A percentile compares a stretch with the other conserved stretches of the same genome.
phyloP scores from a whole-genome alignment of 2,888 invertebrate species.

The Leptodirus hochenwartii region DNA sequence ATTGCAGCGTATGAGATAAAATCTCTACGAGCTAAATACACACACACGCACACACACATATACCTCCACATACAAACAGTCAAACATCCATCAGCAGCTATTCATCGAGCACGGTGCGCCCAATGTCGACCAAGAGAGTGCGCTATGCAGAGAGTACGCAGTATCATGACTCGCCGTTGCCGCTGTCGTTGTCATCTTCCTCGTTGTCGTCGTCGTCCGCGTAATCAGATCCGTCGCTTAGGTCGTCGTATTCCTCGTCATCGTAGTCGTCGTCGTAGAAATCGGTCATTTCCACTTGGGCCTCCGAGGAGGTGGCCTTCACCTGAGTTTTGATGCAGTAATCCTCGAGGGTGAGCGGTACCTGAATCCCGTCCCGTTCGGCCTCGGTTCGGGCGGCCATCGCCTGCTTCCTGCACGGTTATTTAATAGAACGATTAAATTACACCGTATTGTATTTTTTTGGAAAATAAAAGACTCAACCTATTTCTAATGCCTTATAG shows the following conservation, averaged over 20 bases:
- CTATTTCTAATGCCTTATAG: too few relatives aligned
- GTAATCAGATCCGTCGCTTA: conserved; percentile 52
- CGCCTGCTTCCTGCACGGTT: conserved; percentile 90
- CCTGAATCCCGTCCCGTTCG: conserved; percentile 89
- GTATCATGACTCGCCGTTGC: conserved; percentile 86
- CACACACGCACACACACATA: too few relatives aligned
- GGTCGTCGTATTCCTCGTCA: conserved; percentile 43
- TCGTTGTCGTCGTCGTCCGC: conserved; percentile 65
- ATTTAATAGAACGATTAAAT: conserved; percentile 5
- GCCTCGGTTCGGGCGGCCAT: conserved; percentile 88
- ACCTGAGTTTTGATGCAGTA: conserved; percentile 91
- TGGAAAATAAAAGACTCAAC: background rate
- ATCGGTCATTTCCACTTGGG: conserved; percentile 76
- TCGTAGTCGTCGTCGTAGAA: conserved; percentile 94
- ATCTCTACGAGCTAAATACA: too few relatives aligned
- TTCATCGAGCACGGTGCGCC: too few relatives aligned
- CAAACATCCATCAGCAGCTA: too few relatives aligned
- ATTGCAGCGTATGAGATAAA: too few relatives aligned
- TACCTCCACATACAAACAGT: too few relatives aligned
- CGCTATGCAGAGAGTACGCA: too few relatives aligned
- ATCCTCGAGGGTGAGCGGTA: conserved; percentile 94
- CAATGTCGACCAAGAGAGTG: too few relatives aligned
- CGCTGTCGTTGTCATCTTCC: conserved; percentile 40
- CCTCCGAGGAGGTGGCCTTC: conserved; percentile 67
- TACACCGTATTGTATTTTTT: background rate